A percentile compares a stretch with the other conserved stretches of the same genome.
These are phyloP conservation scores for Elegia similella DNA, from an alignment of 2,888 invertebrate species.

Conservation along the genomic window DNA sequence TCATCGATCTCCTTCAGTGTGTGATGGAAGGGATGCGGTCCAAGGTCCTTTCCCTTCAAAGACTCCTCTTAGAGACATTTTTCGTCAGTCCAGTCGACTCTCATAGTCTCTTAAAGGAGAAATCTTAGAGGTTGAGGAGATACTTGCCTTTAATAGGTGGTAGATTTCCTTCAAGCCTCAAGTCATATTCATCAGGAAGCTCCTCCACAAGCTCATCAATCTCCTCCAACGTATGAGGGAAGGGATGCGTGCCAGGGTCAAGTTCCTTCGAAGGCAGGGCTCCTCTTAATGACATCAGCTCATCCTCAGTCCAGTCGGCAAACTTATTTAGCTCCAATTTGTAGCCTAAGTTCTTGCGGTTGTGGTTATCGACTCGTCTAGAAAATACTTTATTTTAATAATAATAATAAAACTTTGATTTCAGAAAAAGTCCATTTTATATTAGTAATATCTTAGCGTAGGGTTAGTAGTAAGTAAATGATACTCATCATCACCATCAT, in stretches of 20 bases:
- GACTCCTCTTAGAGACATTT: background rate
- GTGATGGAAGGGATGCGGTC: background rate
- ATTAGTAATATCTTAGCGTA: no score
- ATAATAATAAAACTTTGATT: no score
- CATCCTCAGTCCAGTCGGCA: slow-evolving; percentile 8
- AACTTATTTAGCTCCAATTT: slow-evolving; percentile 6
- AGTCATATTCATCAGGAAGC: background rate
- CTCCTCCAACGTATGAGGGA: slow-evolving; percentile 8
- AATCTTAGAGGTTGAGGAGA: no score
- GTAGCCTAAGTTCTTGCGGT: background rate
- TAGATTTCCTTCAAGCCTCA: background rate
- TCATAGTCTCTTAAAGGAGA: no score
- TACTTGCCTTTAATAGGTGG: background rate
- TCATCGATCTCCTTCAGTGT: background rate
- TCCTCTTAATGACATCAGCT: background rate
- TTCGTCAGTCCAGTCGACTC: slow-evolving; percentile 6
- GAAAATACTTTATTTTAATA: background rate
- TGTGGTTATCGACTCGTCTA: slow-evolving; percentile 1
- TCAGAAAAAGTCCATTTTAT: no score
- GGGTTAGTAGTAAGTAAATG: no score
- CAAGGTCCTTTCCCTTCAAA: background rate
- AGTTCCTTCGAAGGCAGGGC: slow-evolving; percentile 1
- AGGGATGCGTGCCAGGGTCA: slow-evolving; percentile 3
- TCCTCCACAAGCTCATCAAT: background rate
- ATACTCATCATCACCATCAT: no score